Evolutionary conservation across 2,888 invertebrate genomes (phyloP).

Genomic region (Amphiduros pacificus): DNA sequence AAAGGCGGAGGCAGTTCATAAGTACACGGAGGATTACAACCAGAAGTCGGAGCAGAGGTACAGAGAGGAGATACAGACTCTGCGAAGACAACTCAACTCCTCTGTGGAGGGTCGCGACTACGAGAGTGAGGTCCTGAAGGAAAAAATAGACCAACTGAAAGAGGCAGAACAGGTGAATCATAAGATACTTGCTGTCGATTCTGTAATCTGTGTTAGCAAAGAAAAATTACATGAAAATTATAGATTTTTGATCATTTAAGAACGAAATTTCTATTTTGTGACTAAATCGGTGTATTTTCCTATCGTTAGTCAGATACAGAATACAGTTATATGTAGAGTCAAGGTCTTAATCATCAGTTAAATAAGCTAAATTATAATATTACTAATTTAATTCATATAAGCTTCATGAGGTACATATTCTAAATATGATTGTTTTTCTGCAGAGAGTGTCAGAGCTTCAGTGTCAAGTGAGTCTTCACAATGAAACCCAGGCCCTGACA

Average conservation of each 20-base stretch:
- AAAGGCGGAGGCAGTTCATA: slow-evolving; percentile 12
- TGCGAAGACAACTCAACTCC: slow-evolving; percentile 18
- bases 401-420: too few relatives aligned
- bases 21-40: slow-evolving; percentile 20
- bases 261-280: neutral
- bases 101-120: slow-evolving; percentile 22
- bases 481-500: slow-evolving; percentile 15
- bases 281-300: neutral
- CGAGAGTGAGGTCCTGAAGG: slow-evolving; percentile 16
- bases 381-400: too few relatives aligned
- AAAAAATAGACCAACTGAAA: slow-evolving; percentile 13
- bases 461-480: slow-evolving; percentile 3
- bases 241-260: too few relatives aligned
- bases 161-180: slow-evolving; percentile 14
- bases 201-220: too few relatives aligned
- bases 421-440: too few relatives aligned
- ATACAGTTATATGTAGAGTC: too few relatives aligned
- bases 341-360: too few relatives aligned
- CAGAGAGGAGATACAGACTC: slow-evolving; percentile 16
- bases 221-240: too few relatives aligned
- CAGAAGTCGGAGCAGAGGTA: slow-evolving; percentile 16
- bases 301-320: too few relatives aligned
- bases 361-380: too few relatives aligned
- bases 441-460: slow-evolving; percentile 7
- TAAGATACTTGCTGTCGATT: too few relatives aligned